Conservation (phyloP, 2,113 vertebrate genomes). For the Electrona antarctica region DNA sequence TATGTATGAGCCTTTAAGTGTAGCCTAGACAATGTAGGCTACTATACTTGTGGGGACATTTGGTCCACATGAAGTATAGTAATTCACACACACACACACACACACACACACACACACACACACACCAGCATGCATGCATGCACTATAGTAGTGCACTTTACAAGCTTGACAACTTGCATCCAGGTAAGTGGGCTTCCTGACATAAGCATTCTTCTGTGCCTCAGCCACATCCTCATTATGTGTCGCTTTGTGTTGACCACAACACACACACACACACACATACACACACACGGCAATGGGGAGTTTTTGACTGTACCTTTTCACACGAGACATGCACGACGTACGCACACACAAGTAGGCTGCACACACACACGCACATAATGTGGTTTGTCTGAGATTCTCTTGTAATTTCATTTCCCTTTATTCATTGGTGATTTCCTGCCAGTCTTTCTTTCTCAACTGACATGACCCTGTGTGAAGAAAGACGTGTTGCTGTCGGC, state of each 20-base stretch:
- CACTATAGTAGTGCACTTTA: slow-evolving; percentile 46
- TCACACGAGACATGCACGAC: slow-evolving; percentile 12
- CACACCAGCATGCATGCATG: slow-evolving; percentile 50
- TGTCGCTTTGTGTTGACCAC: slow-evolving; percentile 23
- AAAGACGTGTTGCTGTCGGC: background rate
- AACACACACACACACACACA: slow-evolving; percentile 20
- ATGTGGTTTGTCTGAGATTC: slow-evolving; percentile 65
- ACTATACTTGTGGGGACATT: too few relatives aligned
- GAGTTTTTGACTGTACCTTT: slow-evolving; percentile 22
- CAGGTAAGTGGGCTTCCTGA: slow-evolving; percentile 25
- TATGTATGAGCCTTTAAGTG: too few relatives aligned
- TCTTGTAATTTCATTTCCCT: slow-evolving; percentile 43
- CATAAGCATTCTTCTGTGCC: slow-evolving; percentile 29
- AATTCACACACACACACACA: background rate
- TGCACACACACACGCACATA: slow-evolving; percentile 20
- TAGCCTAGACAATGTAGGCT: too few relatives aligned
- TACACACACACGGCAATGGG: slow-evolving; percentile 34
- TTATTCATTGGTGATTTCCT: slow-evolving; percentile 37
- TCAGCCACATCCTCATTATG: slow-evolving; percentile 70
- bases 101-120: background rate
- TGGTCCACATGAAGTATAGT: too few relatives aligned
- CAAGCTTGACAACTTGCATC: slow-evolving; percentile 27
- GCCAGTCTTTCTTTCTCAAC: slow-evolving; percentile 22
- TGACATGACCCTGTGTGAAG: background rate
- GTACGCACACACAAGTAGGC: slow-evolving; percentile 35